phyloP scores from a whole-genome alignment of 2,797 vertebrate genomes.

The Rousettus madagascariensis region DNA sequence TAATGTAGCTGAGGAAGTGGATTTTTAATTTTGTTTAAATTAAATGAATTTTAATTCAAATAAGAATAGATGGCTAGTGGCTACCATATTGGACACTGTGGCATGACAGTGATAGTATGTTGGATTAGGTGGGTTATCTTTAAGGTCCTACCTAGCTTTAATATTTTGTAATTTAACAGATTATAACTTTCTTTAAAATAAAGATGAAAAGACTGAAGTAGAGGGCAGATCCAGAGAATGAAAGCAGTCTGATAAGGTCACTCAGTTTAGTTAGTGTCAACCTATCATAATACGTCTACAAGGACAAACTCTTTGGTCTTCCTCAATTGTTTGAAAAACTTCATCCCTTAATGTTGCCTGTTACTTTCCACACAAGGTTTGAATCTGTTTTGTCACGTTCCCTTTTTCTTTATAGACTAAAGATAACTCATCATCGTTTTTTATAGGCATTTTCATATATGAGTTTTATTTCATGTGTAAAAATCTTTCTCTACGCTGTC shows the following conservation, averaged over 20 bases:
- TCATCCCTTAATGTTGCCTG: background rate
- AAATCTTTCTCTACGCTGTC: background rate
- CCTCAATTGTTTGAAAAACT: background rate
- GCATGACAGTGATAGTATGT: no score
- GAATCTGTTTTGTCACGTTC: background rate
- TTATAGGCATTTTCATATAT: background rate
- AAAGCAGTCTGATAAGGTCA: background rate
- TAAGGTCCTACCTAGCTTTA: background rate
- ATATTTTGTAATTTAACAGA: constrained; percentile 1
- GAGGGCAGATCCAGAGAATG: background rate
- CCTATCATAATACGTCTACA: background rate
- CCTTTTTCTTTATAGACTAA: background rate
- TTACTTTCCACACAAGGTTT: background rate
- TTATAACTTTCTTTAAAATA: background rate
- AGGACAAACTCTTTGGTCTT: background rate
- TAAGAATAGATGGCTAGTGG: background rate
- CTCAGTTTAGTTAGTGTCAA: background rate
- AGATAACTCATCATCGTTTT: background rate
- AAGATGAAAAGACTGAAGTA: background rate
- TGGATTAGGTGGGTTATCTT: background rate
- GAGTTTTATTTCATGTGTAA: background rate
- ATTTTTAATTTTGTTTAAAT: constrained; percentile 25
- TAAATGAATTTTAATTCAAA: background rate
- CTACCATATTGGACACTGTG: background rate
- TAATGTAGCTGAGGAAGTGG: background rate